These are phyloP conservation scores for Protonibea diacanthus DNA, from an alignment of 2,797 vertebrate species.

Conservation along the genomic window DNA sequence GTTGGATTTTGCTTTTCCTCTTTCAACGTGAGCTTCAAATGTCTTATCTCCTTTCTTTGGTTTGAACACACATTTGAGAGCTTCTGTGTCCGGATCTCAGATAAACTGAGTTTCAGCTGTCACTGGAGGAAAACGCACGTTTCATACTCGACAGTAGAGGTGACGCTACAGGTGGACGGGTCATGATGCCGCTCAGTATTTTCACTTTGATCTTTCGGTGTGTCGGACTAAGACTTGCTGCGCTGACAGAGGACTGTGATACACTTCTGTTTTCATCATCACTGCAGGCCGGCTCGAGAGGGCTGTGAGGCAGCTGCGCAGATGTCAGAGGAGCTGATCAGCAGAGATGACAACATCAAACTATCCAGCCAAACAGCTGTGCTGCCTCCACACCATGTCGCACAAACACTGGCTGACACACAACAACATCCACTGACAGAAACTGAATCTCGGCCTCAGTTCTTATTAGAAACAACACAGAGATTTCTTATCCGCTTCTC, in stretches of 20 bases:
- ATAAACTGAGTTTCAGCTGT: constrained; percentile 38
- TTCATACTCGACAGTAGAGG: constrained; percentile 1
- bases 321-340: constrained; percentile 53
- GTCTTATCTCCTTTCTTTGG: constrained; percentile 26
- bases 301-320: constrained; percentile 36
- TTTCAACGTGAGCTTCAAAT: constrained; percentile 8
- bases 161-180: constrained; percentile 10
- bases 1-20: constrained; percentile 22
- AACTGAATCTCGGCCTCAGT: constrained; percentile 10
- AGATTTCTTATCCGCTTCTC: constrained; percentile 5
- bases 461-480: constrained; percentile 23
- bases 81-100: constrained; percentile 2
- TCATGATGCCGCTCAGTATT: constrained; percentile 15
- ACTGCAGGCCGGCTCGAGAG: constrained; percentile 16
- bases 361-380: constrained; percentile 55
- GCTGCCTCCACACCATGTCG: constrained; percentile 32
- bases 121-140: constrained; percentile 5
- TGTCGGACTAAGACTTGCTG: constrained; percentile 6
- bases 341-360: constrained; percentile 53
- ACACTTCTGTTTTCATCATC: constrained; percentile 45
- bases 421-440: constrained; percentile 1
- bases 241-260: constrained; percentile 25
- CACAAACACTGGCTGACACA: constrained; percentile 45
- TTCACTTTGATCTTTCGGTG: constrained; percentile 11
- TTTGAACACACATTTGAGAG: constrained; percentile 14